Evolutionary conservation across 2,113 vertebrate species (phyloP).

Genomic region (Sceloporus undulatus): DNA sequence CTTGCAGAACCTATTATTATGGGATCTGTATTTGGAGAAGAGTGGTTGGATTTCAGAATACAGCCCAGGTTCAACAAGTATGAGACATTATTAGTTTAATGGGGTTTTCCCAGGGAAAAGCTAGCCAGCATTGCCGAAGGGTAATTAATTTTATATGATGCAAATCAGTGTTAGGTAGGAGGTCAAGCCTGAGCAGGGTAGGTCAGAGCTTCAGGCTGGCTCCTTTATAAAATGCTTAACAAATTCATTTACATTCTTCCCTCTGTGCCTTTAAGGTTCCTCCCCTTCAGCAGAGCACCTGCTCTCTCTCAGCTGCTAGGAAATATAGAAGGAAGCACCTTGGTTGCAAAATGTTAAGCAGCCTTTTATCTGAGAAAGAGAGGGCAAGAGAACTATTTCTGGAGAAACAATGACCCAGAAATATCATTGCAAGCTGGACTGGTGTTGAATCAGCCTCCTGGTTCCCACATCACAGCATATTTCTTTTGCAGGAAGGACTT

Average conservation of each 20-base stretch:
- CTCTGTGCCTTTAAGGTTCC: not conserved
- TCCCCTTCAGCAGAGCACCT: not conserved
- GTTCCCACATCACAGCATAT: too few species aligned
- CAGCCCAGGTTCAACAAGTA: not conserved
- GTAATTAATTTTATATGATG: slow-evolving; percentile 8
- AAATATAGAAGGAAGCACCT: not conserved
- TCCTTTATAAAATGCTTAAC: not conserved
- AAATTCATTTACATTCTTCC: not conserved
- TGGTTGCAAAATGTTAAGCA: not conserved
- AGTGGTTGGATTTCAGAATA: not conserved
- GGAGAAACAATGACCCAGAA: not conserved
- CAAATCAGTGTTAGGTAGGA: not conserved
- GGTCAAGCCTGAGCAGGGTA: not conserved
- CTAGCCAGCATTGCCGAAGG: not conserved
- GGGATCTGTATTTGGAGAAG: not conserved
- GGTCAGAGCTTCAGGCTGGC: not conserved
- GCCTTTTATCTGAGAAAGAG: not conserved
- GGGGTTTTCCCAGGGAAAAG: not conserved
- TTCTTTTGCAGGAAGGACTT: too few species aligned
- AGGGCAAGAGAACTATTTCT: not conserved
- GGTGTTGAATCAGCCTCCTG: too few species aligned
- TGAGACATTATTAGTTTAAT: not conserved
- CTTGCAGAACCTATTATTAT: not conserved
- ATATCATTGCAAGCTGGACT: too few species aligned
- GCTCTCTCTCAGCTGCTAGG: not conserved